Evolutionary conservation across 2,888 invertebrate species (phyloP), one percentile per base, ranked within the genome.

Genomic region (Campoletis raptor): DNA sequence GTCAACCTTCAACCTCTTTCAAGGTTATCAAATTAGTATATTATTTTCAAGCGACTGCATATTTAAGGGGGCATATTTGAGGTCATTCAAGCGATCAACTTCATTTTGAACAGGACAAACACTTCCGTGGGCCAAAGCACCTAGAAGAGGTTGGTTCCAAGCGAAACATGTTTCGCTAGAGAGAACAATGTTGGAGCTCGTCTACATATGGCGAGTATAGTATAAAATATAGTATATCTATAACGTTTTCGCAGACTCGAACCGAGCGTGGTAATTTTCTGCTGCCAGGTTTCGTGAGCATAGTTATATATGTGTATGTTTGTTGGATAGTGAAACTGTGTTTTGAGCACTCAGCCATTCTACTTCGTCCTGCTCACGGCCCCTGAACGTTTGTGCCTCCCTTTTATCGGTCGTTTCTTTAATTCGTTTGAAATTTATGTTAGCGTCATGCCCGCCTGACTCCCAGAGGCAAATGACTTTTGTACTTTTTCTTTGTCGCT

Each of bases 341-440:
- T 80, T 85, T 82, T 74, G 78, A 74, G 85, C 83, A 85, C 81
- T 83, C 78, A 81, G 74, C 83, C 73, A 66, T 87, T 85, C 54
- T 52, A 52, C 76, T 24, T 73, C 76, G 66, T 72, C 72, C 61
- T 78, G 48, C 67, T 66, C 73, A 57, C 70, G 73, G 66, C 72
- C 72, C 72, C 78, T 45, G 78, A 81, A 81, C 66, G 74, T 67
- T 78, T 81, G 30, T 78, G 57, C 73, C 78, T 79, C 74, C 66
- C 80, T 83, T 86, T 88, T 87, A 89, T 89, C 86, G 84, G 83
- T 81, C 85, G 77, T 87, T 88, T 86, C 88, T 88, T 89, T 87
- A 88, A 89, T 89, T 87, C 83, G 84, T 87, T 88, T 81, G 30
- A 66, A 87, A 88, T 87, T 87, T 88, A 85, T 86, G 83, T 81